Evolutionary conservation across 2,113 vertebrate species (phyloP).

Genomic region (Oreochromis niloticus): DNA sequence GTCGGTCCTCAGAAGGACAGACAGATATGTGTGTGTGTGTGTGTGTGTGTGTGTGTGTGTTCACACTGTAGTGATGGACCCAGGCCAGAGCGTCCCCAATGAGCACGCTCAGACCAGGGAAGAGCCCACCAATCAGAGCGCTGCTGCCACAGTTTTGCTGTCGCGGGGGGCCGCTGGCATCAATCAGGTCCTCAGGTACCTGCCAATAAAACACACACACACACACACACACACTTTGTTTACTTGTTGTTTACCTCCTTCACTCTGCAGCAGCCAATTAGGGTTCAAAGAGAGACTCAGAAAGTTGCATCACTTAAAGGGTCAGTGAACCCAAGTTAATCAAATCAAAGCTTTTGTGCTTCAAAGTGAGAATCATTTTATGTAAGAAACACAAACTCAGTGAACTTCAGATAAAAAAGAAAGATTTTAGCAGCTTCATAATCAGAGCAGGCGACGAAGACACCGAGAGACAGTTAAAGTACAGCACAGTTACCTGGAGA

Average conservation of each 20-base stretch:
- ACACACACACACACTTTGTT: not conserved
- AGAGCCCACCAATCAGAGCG: not conserved
- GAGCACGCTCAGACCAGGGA: conserved; percentile 12
- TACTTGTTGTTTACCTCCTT: not conserved
- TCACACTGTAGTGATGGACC: not conserved
- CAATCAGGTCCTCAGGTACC: conserved; percentile 2
- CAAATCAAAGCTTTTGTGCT: not conserved
- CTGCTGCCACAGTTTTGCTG: not conserved
- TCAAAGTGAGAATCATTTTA: not conserved
- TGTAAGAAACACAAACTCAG: not conserved
- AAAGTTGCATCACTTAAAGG: not conserved
- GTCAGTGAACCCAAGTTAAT: not conserved
- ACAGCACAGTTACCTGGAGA: fast-evolving
- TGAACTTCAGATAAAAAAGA: not conserved
- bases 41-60: not conserved
- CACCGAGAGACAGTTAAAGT: not conserved
- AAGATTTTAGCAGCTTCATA: not conserved
- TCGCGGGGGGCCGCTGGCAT: conserved; percentile 4
- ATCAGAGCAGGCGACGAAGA: not conserved
- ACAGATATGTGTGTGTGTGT: not conserved
- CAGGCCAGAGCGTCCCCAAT: not conserved
- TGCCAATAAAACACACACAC: conserved; percentile 7
- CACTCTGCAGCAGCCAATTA: not conserved
- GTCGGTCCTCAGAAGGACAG: not conserved
- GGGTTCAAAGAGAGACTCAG: not conserved